Percentiles rank a stretch among this genome's conserved stretches.
phyloP scores from a whole-genome alignment of 1,140 invertebrate species.

The Plutomurus gul region DNA sequence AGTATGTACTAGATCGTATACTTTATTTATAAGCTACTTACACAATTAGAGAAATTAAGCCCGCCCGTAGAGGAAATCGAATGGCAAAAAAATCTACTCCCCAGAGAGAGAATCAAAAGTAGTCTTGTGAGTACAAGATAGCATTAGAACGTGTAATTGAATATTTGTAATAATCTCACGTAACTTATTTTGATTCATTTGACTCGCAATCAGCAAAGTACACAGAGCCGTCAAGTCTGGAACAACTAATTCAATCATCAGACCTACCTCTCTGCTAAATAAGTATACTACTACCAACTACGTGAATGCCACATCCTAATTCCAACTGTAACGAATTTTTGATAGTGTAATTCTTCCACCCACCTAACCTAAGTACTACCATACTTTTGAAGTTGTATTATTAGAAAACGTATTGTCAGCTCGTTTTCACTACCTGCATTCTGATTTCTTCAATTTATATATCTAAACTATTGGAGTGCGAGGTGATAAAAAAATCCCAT shows the following conservation, averaged over 20 bases:
- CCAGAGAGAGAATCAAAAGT: background rate
- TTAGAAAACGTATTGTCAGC: no score
- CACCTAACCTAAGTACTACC: no score
- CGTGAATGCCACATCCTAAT: no score
- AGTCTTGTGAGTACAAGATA: no score
- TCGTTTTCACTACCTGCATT: no score
- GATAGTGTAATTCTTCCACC: no score
- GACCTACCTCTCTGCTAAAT: background rate
- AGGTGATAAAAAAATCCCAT: background rate
- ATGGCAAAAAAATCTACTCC: no score
- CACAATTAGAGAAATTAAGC: no score
- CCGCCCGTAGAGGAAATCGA: no score
- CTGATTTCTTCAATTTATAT: background rate
- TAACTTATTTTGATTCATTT: constrained; percentile 2
- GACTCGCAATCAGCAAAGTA: constrained; percentile 2
- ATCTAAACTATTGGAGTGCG: background rate
- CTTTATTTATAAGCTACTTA: background rate
- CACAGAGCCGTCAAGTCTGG: background rate
- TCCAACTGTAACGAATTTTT: no score
- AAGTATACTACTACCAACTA: background rate
- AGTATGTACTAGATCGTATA: no score
- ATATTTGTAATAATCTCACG: constrained; percentile 9
- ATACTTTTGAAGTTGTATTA: no score
- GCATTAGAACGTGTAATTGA: background rate
- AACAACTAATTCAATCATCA: constrained; percentile 7